Conservation (phyloP, 2,113 vertebrate species). For the Zeus faber region DNA sequence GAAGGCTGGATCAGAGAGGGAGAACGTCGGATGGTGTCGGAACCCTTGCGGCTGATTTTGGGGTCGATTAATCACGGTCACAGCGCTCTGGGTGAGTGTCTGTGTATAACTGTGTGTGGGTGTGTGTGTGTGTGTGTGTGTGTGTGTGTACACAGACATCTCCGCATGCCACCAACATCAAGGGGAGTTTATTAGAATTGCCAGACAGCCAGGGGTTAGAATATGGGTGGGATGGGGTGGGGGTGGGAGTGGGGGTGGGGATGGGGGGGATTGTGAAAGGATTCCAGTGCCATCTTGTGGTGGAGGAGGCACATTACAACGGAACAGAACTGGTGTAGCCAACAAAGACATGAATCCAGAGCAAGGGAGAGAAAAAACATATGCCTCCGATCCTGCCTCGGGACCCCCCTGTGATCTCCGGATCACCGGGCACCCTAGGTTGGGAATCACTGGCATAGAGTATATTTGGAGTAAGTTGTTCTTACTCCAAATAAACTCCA, state of each 20-base stretch:
- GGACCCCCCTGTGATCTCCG: too few relatives aligned
- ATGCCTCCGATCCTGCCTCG: too few relatives aligned
- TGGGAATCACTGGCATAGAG: too few relatives aligned
- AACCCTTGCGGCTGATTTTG: constrained; percentile 27
- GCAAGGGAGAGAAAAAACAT: too few relatives aligned
- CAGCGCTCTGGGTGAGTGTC: not conserved
- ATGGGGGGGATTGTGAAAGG: not conserved
- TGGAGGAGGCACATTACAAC: constrained; percentile 1
- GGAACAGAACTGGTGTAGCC: not conserved
- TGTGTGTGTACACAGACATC: not conserved
- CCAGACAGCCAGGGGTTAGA: too few relatives aligned
- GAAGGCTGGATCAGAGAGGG: too few relatives aligned
- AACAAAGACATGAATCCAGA: not conserved
- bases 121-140: not conserved
- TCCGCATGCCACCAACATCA: not conserved
- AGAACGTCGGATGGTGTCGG: too few relatives aligned
- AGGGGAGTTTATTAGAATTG: not conserved
- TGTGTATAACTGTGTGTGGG: not conserved
- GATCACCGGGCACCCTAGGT: too few relatives aligned
- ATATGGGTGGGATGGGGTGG: too few relatives aligned
- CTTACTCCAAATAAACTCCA: too few relatives aligned
- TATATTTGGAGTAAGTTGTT: too few relatives aligned
- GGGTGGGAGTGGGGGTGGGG: not conserved
- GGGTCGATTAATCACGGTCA: constrained; percentile 32
- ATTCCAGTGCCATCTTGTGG: constrained; percentile 43